These are phyloP conservation scores for Drosophila paranaensis DNA, from an alignment of 2,888 invertebrate genomes.

Conservation along the genomic window DNA sequence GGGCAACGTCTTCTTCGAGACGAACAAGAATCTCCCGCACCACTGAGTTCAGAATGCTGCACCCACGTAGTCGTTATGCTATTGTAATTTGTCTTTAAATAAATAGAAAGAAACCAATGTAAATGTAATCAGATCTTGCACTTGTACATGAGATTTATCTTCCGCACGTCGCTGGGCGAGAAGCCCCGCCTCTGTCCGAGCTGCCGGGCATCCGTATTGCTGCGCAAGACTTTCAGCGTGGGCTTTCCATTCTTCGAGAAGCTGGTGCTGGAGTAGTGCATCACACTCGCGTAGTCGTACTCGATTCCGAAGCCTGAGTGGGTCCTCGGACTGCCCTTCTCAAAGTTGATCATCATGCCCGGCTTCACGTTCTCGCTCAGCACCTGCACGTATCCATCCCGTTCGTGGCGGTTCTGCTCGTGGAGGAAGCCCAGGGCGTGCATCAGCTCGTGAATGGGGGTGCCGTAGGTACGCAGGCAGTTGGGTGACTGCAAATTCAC, in stretches of 20 bases:
- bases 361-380: slow-evolving; percentile 88
- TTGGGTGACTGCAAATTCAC: slow-evolving; percentile 91
- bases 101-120: slow-evolving; percentile 12
- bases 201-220: slow-evolving; percentile 50
- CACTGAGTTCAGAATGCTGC: slow-evolving; percentile 54
- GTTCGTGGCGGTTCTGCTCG: slow-evolving; percentile 91
- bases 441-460: slow-evolving; percentile 91
- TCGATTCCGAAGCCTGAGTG: slow-evolving; percentile 88
- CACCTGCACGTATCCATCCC: slow-evolving; percentile 89
- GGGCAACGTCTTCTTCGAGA: slow-evolving; percentile 83
- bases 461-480: slow-evolving; percentile 89
- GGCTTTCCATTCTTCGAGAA: slow-evolving; percentile 90
- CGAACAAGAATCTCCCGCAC: slow-evolving; percentile 81
- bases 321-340: slow-evolving; percentile 86
- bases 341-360: slow-evolving; percentile 89
- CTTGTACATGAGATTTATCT: slow-evolving; percentile 82
- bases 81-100: slow-evolving; percentile 54
- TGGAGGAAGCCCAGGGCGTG: slow-evolving; percentile 92
- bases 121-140: slow-evolving; percentile 53
- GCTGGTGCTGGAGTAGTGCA: slow-evolving; percentile 92
- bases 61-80: slow-evolving; percentile 26
- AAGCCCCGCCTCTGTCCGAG: slow-evolving; percentile 82
- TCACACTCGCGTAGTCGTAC: slow-evolving; percentile 92
- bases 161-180: slow-evolving; percentile 76
- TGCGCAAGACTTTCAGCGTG: slow-evolving; percentile 88